Percentiles rank a stretch among this genome's conserved stretches.
Evolutionary conservation across 2,888 invertebrate species (phyloP).

Genomic region (Synanthedon vespiformis): DNA sequence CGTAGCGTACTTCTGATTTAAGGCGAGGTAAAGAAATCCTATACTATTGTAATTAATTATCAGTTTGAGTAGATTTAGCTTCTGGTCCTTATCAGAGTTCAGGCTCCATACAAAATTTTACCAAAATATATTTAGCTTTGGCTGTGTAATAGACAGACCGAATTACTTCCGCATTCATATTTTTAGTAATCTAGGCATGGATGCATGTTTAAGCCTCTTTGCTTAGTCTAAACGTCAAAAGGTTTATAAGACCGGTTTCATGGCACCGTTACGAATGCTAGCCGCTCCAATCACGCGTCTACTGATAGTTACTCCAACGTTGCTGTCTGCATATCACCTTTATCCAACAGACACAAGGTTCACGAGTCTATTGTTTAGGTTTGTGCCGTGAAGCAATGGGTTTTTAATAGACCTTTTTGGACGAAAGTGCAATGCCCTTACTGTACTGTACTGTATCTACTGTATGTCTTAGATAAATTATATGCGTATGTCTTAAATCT

Average conservation of each 20-base stretch:
- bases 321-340: neutral
- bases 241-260: constrained; percentile 32
- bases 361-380: neutral
- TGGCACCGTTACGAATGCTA: constrained; percentile 25
- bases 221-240: neutral
- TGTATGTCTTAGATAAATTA: neutral
- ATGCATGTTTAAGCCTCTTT: too few relatives aligned
- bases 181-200: too few relatives aligned
- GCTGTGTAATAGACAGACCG: too few relatives aligned
- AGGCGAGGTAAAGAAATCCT: too few relatives aligned
- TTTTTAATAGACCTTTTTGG: constrained; percentile 1
- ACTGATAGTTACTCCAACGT: neutral
- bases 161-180: too few relatives aligned
- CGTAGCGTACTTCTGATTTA: too few relatives aligned
- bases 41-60: too few relatives aligned
- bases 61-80: too few relatives aligned
- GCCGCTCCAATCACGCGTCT: neutral
- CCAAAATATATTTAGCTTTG: too few relatives aligned
- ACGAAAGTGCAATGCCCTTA: neutral
- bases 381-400: neutral
- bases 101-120: too few relatives aligned
- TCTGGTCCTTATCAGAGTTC: too few relatives aligned
- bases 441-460: neutral
- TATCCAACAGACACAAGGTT: neutral
- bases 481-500: too few relatives aligned